Evolutionary conservation across 2,113 vertebrate species (phyloP).

Genomic region (Aphyosemion australe): DNA sequence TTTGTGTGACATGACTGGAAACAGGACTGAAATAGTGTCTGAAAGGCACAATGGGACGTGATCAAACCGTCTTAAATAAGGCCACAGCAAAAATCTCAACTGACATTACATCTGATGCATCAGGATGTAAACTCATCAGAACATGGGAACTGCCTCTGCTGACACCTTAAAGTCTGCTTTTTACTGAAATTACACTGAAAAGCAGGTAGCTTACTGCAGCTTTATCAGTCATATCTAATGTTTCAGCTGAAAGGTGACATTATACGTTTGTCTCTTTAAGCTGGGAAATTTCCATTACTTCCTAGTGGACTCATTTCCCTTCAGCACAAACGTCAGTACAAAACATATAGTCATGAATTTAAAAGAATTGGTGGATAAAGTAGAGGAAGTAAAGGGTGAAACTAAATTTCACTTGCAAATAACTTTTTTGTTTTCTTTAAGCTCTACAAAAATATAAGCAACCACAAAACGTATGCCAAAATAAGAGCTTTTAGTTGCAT

Average conservation of each 20-base stretch:
- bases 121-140: background rate
- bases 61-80: slow-evolving; percentile 8
- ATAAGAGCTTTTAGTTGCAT: too few species aligned
- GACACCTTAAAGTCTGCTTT: background rate
- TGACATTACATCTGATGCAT: slow-evolving; percentile 1
- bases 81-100: background rate
- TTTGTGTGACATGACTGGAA: slow-evolving; percentile 37
- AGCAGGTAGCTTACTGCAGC: background rate
- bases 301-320: background rate
- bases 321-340: background rate
- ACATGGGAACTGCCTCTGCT: background rate
- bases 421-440: background rate
- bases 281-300: background rate
- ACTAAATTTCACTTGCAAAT: background rate
- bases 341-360: background rate
- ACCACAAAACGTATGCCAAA: background rate
- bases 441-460: background rate
- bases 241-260: background rate
- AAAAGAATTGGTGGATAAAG: background rate
- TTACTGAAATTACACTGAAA: too few species aligned
- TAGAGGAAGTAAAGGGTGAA: background rate
- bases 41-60: slow-evolving; percentile 2
- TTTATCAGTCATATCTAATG: background rate
- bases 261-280: background rate
- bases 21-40: slow-evolving; percentile 35